Evolutionary conservation across 2,797 vertebrate genomes (phyloP).

Genomic region (Sphaeramia orbicularis): DNA sequence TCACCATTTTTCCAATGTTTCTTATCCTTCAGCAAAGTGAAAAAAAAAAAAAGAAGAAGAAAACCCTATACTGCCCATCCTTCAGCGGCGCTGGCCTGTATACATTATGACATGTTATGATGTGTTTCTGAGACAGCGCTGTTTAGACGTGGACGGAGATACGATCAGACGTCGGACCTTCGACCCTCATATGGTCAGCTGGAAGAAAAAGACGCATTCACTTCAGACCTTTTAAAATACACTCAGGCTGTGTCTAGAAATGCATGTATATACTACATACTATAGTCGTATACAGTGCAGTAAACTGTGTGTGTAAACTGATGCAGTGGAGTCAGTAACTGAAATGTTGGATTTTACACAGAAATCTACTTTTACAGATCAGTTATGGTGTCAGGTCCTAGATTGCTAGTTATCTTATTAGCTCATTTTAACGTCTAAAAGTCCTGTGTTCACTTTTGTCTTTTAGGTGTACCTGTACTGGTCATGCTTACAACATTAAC

Average conservation of each 20-base stretch:
- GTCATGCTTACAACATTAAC: no score
- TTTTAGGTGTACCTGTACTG: no score
- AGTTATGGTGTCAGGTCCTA: no score
- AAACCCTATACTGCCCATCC: slow-evolving; percentile 21
- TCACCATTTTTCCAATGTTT: slow-evolving; percentile 57
- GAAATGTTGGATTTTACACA: no score
- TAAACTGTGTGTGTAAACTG: background rate
- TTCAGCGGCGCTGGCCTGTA: slow-evolving; percentile 38
- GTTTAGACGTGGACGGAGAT: slow-evolving; percentile 59
- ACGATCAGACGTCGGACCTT: slow-evolving; percentile 53
- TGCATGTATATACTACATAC: no score
- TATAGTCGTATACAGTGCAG: background rate
- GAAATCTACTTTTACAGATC: no score
- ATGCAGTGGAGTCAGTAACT: no score
- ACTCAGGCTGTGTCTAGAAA: no score
- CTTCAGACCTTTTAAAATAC: no score
- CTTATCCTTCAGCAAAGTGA: slow-evolving; percentile 53
- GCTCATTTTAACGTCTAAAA: no score
- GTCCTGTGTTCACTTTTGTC: no score
- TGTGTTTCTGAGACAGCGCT: slow-evolving; percentile 52
- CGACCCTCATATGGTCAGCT: slow-evolving; percentile 21
- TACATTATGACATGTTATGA: slow-evolving; percentile 64
- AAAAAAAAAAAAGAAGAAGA: slow-evolving; percentile 17
- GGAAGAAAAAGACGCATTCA: slow-evolving; percentile 4
- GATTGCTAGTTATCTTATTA: no score